Evolutionary conservation across 1,140 invertebrate species (phyloP).

Genomic region (Teleopsis dalmanni): DNA sequence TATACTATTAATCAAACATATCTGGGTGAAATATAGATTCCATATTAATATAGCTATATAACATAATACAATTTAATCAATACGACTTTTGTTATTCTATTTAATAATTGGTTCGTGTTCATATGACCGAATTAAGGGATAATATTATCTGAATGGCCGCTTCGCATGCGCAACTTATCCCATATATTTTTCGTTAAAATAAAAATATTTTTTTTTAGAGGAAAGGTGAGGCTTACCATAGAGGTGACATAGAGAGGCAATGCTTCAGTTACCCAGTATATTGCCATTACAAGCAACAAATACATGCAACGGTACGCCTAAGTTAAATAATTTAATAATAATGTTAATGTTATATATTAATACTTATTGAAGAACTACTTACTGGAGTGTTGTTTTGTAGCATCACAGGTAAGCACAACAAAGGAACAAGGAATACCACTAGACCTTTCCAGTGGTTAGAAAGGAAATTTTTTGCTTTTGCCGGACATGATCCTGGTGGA

Average conservation of each 20-base stretch:
- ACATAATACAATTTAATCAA: no score
- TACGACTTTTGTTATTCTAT: no score
- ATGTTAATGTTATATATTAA: background rate
- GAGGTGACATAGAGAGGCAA: conserved; percentile 75
- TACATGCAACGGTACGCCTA: conserved; percentile 64
- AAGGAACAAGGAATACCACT: conserved; percentile 54
- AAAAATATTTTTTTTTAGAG: no score
- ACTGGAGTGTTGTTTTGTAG: conserved; percentile 49
- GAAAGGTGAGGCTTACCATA: no score
- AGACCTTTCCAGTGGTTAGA: conserved; percentile 56
- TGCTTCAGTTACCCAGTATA: conserved; percentile 78
- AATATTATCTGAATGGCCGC: no score
- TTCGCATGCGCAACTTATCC: no score
- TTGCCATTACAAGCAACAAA: conserved; percentile 71
- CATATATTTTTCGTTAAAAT: no score
- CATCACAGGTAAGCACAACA: conserved; percentile 54
- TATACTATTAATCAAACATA: no score
- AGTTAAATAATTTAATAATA: conserved; percentile 10
- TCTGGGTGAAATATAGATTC: no score
- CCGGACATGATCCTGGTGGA: conserved; percentile 8
- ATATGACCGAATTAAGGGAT: no score
- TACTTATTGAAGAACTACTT: conserved; percentile 15
- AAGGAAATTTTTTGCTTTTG: conserved; percentile 22
- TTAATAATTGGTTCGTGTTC: no score
- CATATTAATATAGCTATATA: no score